phyloP scores from a whole-genome alignment of 2,797 vertebrate genomes.

The Peromyscus melanophrys region DNA sequence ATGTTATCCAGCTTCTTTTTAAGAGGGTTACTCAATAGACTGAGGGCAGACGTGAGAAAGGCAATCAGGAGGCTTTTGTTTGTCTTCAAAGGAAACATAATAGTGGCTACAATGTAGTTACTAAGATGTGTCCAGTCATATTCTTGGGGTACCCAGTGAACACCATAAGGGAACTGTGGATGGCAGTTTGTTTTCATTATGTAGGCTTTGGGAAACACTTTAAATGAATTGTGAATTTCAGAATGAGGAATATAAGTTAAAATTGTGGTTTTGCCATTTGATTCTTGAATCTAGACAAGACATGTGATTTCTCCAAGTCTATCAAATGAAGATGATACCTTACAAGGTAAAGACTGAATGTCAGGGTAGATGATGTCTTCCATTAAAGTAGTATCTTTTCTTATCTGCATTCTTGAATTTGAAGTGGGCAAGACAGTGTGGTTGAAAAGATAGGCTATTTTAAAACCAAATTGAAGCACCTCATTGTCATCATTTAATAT shows the following conservation, averaged over 20 bases:
- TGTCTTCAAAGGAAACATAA: background rate
- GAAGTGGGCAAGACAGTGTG: background rate
- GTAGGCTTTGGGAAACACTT: slow-evolving; percentile 2
- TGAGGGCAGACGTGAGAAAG: background rate
- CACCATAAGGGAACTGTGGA: background rate
- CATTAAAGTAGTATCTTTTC: background rate
- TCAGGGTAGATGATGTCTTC: background rate
- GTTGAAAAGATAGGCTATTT: background rate
- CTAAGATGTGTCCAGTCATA: background rate
- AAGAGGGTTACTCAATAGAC: background rate
- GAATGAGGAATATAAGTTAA: background rate
- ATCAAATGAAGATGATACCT: background rate
- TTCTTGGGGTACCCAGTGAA: background rate
- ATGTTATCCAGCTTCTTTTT: background rate
- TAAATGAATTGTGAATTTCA: slow-evolving; percentile 35
- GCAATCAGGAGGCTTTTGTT: background rate
- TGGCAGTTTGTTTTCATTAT: background rate
- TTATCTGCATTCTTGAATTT: background rate
- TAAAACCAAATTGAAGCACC: background rate
- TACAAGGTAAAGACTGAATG: background rate
- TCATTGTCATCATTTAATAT: background rate
- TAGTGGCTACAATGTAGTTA: background rate
- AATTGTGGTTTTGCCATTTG: background rate
- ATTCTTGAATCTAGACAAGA: background rate
- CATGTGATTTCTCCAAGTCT: background rate